These are phyloP conservation scores for Pelosia muscerda DNA, from an alignment of 2,888 invertebrate genomes.

Conservation along the genomic window DNA sequence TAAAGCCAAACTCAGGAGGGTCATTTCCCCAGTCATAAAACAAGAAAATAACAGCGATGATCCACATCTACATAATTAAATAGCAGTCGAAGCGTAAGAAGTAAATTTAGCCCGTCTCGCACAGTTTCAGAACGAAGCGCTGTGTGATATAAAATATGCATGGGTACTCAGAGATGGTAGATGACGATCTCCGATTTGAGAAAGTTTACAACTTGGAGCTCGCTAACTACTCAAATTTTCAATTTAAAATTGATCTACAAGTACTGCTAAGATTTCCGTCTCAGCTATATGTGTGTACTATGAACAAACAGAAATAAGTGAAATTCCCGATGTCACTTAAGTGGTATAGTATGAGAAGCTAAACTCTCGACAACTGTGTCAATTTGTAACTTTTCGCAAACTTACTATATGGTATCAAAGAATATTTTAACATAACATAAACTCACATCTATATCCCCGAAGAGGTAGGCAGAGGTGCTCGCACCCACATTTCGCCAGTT, in stretches of 20 bases:
- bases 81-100: constrained; percentile 47
- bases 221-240: constrained; percentile 61
- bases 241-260: constrained; percentile 33
- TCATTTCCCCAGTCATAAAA: constrained; percentile 59
- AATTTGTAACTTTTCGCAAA: too few relatives aligned
- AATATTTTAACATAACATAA: too few relatives aligned
- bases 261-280: not conserved
- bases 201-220: constrained; percentile 68
- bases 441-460: too few relatives aligned
- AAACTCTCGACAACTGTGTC: too few relatives aligned
- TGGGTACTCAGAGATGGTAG: constrained; percentile 64
- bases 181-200: constrained; percentile 60
- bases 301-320: not conserved
- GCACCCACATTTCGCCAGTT: too few relatives aligned
- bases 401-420: too few relatives aligned
- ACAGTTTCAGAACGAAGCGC: constrained; percentile 35
- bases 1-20: constrained; percentile 50
- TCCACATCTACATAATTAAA: constrained; percentile 76
- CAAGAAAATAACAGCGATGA: constrained; percentile 66
- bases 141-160: constrained; percentile 77
- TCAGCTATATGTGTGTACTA: not conserved
- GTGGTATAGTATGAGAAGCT: not conserved
- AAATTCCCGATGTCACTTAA: not conserved
- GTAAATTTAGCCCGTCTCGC: constrained; percentile 23
- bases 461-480: too few relatives aligned